phyloP scores from a whole-genome alignment of 2,113 vertebrate genomes.

The Carlito syrichta region DNA sequence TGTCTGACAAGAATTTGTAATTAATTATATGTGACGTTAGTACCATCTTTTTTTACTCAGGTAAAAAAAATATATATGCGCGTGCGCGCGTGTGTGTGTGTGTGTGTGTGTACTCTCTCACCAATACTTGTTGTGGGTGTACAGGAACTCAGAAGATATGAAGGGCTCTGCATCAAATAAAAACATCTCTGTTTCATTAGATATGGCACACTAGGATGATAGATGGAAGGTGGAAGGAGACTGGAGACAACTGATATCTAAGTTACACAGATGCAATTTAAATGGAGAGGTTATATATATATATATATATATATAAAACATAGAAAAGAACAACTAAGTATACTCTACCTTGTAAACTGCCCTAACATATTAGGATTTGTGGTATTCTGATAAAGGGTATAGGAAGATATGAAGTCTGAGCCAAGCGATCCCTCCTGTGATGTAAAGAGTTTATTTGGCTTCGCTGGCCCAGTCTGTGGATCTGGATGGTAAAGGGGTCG shows the following conservation, averaged over 20 bases:
- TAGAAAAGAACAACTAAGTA: background rate
- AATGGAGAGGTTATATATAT: background rate
- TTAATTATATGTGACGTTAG: background rate
- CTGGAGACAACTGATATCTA: background rate
- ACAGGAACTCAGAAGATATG: background rate
- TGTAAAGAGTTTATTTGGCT: slow-evolving; percentile 79
- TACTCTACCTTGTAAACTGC: slow-evolving; percentile 85
- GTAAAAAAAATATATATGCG: too few species aligned
- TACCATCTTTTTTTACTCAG: background rate
- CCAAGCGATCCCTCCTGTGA: slow-evolving; percentile 75
- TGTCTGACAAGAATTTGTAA: background rate
- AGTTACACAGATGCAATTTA: background rate
- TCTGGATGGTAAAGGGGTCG: slow-evolving; percentile 84
- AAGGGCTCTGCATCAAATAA: background rate
- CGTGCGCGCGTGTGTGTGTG: too few species aligned
- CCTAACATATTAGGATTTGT: slow-evolving; percentile 76
- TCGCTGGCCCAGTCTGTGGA: slow-evolving; percentile 57
- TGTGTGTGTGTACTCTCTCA: too few species aligned
- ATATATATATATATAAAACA: too few species aligned
- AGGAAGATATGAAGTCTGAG: slow-evolving; percentile 73
- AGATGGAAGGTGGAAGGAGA: too few species aligned
- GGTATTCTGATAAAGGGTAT: slow-evolving; percentile 76
- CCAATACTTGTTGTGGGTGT: background rate
- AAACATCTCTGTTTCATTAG: background rate
- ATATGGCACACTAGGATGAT: background rate